Conservation (phyloP, 2,797 vertebrate species). For the Zonotrichia albicollis region DNA sequence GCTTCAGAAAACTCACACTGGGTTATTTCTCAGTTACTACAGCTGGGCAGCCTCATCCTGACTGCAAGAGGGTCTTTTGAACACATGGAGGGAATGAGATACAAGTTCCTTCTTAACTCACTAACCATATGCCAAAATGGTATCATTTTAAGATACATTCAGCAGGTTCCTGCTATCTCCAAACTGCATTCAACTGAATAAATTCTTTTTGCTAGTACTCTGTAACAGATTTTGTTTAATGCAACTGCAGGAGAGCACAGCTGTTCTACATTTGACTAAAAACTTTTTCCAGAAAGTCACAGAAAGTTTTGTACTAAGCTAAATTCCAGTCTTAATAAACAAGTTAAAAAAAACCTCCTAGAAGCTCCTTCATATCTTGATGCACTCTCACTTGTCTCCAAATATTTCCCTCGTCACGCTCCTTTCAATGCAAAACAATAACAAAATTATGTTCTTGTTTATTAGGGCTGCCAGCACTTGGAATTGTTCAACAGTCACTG, state of each 20-base stretch:
- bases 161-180: neutral
- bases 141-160: neutral
- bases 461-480: neutral
- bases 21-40: neutral
- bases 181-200: neutral
- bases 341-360: slow-evolving; percentile 56
- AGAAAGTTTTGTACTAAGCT: slow-evolving; percentile 44
- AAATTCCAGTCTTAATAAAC: slow-evolving; percentile 56
- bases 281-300: slow-evolving; percentile 43
- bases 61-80: neutral
- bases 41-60: neutral
- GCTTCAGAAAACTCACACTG: neutral
- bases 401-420: neutral
- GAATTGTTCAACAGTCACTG: neutral
- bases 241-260: slow-evolving; percentile 21
- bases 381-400: slow-evolving; percentile 7
- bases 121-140: neutral
- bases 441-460: slow-evolving; percentile 1
- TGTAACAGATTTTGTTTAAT: neutral
- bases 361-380: neutral
- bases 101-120: neutral
- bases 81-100: neutral
- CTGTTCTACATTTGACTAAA: slow-evolving; percentile 60
- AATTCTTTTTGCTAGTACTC: neutral
- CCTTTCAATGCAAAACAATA: neutral